Percentiles rank a stretch among this genome's conserved stretches.
These are phyloP conservation scores for Tor tambroides DNA, from an alignment of 2,113 vertebrate species.

Conservation along the genomic window DNA sequence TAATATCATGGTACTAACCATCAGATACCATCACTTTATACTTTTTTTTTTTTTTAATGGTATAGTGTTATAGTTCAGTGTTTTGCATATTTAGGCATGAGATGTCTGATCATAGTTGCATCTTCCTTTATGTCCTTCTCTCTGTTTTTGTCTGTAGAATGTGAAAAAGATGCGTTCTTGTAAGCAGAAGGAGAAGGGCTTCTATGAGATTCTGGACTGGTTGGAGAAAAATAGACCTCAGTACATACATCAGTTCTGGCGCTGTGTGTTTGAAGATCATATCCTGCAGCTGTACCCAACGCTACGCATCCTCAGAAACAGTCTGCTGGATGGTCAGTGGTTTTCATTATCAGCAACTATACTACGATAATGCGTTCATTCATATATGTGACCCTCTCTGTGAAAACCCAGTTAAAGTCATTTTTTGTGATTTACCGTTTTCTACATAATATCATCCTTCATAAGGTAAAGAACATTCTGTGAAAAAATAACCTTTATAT, in stretches of 20 bases:
- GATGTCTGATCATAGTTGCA: neutral
- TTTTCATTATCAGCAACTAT: neutral
- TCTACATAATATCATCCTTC: no score
- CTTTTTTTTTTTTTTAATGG: neutral
- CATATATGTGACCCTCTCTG: no score
- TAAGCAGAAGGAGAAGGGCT: slow-evolving; percentile 16
- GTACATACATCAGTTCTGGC: slow-evolving; percentile 66
- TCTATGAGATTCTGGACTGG: slow-evolving; percentile 69
- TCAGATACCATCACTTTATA: neutral
- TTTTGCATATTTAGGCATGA: neutral
- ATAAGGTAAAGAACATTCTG: no score
- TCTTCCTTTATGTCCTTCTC: neutral
- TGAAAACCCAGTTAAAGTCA: no score
- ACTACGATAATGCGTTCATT: neutral
- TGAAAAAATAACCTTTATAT: no score
- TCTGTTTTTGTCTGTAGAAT: slow-evolving; percentile 59
- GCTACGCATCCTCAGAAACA: slow-evolving; percentile 57
- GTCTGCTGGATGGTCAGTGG: slow-evolving; percentile 68
- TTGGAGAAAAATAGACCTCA: slow-evolving; percentile 60
- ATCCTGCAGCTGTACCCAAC: slow-evolving; percentile 64
- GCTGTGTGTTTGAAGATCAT: slow-evolving; percentile 64
- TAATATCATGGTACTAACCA: neutral
- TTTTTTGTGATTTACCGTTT: no score
- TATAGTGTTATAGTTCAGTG: neutral
- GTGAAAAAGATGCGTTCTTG: slow-evolving; percentile 63